Percentiles rank a stretch among this genome's conserved stretches.
Conservation (phyloP, 2,797 vertebrate species). For the Bovichtus variegatus region DNA sequence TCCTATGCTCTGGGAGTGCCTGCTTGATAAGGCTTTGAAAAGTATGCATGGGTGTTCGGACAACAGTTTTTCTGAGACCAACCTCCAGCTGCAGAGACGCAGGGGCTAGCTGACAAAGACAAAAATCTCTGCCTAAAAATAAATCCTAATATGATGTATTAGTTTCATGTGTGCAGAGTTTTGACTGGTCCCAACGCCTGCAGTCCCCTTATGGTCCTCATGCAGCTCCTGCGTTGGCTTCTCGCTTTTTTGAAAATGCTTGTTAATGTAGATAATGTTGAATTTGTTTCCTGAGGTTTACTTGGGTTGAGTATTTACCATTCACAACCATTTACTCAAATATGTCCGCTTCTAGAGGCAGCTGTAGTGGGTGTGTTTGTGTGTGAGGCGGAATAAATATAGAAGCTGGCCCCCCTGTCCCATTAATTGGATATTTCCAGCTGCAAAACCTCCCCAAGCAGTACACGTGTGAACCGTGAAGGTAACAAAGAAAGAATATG, state of each 20-base stretch:
- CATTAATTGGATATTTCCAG: slow-evolving; percentile 75
- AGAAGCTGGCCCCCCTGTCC: slow-evolving; percentile 44
- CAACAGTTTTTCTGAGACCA: slow-evolving; percentile 20
- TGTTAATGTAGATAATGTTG: not conserved
- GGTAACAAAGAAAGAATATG: slow-evolving; percentile 47
- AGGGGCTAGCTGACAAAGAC: slow-evolving; percentile 10
- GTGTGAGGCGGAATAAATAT: slow-evolving; percentile 48
- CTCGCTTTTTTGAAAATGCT: slow-evolving; percentile 16
- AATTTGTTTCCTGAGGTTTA: not conserved
- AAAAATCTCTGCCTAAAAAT: slow-evolving; percentile 11
- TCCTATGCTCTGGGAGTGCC: slow-evolving; percentile 6
- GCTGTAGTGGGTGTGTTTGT: slow-evolving; percentile 52
- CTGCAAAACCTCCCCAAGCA: slow-evolving; percentile 63
- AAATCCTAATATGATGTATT: slow-evolving; percentile 32
- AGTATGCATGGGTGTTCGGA: slow-evolving; percentile 18
- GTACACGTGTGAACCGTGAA: slow-evolving; percentile 73
- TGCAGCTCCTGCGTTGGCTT: slow-evolving; percentile 10
- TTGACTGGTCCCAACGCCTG: slow-evolving; percentile 24
- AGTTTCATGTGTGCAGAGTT: slow-evolving; percentile 10
- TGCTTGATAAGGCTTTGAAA: slow-evolving; percentile 38
- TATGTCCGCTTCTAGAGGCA: slow-evolving; percentile 26
- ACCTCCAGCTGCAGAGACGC: slow-evolving; percentile 25
- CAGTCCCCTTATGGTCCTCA: not conserved
- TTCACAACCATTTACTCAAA: slow-evolving; percentile 31
- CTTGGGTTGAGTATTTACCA: slow-evolving; percentile 22